Percentiles rank a stretch among this genome's conserved stretches.
These are phyloP conservation scores for Pogonognathellus flavescens DNA, from an alignment of 1,140 invertebrate genomes.

Conservation along the genomic window DNA sequence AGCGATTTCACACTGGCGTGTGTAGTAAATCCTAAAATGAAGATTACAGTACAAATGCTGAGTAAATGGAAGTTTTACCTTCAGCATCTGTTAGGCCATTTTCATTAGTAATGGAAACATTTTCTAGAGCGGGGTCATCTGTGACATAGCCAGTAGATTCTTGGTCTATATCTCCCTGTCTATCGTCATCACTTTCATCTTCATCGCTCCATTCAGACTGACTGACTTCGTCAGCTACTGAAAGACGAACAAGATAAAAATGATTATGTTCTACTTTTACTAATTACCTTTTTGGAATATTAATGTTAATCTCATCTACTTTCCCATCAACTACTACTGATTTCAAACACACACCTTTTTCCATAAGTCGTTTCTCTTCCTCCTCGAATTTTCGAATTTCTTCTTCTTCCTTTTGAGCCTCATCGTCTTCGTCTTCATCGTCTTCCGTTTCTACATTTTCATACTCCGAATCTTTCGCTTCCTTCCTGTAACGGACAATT, in stretches of 20 bases:
- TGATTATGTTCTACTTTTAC: constrained; percentile 8
- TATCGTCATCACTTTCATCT: constrained; percentile 70
- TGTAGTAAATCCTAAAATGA: too few relatives aligned
- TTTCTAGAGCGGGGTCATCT: constrained; percentile 85
- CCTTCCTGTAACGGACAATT: constrained; percentile 60
- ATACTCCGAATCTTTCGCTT: constrained; percentile 68
- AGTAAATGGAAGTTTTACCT: constrained; percentile 71
- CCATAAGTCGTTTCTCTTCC: constrained; percentile 73
- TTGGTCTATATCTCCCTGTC: constrained; percentile 71
- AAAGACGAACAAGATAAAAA: not conserved
- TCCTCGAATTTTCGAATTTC: constrained; percentile 70
- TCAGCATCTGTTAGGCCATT: constrained; percentile 88
- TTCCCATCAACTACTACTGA: not conserved
- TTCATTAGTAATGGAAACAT: constrained; percentile 86
- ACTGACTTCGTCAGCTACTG: constrained; percentile 71
- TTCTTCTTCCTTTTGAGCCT: constrained; percentile 67
- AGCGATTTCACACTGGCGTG: not conserved
- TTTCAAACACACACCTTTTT: constrained; percentile 68
- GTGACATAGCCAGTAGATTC: constrained; percentile 85
- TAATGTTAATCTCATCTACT: too few relatives aligned
- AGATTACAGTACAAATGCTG: too few relatives aligned
- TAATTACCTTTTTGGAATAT: too few relatives aligned
- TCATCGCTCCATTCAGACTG: constrained; percentile 86
- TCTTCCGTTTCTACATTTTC: constrained; percentile 68
- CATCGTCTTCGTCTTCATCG: constrained; percentile 66